Conservation (phyloP, 2,797 vertebrate species). For the Synaphobranchus kaupii region DNA sequence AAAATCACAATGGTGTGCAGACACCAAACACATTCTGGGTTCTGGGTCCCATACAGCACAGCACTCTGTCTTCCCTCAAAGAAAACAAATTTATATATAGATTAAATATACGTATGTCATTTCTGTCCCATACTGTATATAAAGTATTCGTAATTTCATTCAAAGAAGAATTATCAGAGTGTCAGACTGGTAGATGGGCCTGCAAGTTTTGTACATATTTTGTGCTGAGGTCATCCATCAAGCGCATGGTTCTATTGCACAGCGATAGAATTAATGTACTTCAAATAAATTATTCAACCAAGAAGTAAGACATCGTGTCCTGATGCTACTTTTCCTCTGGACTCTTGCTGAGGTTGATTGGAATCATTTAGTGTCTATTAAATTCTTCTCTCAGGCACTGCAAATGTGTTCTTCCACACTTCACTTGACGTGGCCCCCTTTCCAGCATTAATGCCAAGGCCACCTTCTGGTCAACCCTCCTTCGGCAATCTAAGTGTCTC, state of each 20-base stretch:
- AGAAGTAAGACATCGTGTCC: slow-evolving; percentile 24
- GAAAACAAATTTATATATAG: background rate
- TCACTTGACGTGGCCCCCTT: slow-evolving; percentile 24
- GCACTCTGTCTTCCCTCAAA: background rate
- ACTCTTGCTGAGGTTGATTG: slow-evolving; percentile 4
- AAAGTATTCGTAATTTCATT: background rate
- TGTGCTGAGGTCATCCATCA: background rate
- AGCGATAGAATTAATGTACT: background rate
- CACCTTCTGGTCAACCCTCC: slow-evolving; percentile 24
- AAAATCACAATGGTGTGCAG: background rate
- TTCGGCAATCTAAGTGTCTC: background rate
- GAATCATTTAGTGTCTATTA: slow-evolving; percentile 21
- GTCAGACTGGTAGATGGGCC: background rate
- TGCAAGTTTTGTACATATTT: background rate
- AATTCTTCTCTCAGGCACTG: slow-evolving; percentile 30
- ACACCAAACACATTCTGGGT: background rate
- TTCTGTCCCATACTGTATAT: too few relatives aligned
- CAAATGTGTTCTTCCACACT: slow-evolving; percentile 35
- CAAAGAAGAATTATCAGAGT: background rate
- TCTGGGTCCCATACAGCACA: background rate
- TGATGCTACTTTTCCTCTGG: slow-evolving; percentile 22
- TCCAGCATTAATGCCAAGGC: slow-evolving; percentile 19
- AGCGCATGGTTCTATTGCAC: background rate
- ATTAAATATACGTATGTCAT: background rate
- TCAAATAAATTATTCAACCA: background rate